Evolutionary conservation across 2,113 vertebrate genomes (phyloP), one percentile per base, ranked within the genome.

Genomic region (Geococcyx californianus): DNA sequence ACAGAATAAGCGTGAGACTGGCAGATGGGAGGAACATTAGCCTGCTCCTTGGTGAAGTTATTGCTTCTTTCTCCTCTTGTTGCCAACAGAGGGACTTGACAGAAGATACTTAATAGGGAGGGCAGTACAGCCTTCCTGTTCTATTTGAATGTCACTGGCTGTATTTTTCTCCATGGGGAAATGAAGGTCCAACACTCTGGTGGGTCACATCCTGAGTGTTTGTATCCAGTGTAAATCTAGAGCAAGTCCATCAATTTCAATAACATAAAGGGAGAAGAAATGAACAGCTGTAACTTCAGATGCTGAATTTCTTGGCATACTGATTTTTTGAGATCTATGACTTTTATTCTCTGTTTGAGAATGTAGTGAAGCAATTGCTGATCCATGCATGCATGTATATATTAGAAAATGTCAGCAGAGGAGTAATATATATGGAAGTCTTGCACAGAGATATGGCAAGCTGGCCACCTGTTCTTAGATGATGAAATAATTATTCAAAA

Each of bases 211-310:
- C 26, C 38, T 28, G 54, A 69, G 24, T 60, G 59, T 54, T 83
- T 83, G 52, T 34, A 52, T 92, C 76, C 77, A 51, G 6, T 54
- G 58, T 68, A 75, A 75, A 86, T 69, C 47, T 25, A 90, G 44
- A 89, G 83, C 69, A 84, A 72, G 38, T 75, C 72, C 31, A 26
- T 72, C 66, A 60, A 19, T 40, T 89, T 90, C 40, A 56, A 0
- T 55, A 75, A 52, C 45, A 55, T 54, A 68, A 8, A 74, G 75
- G 63, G 52, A 29, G 25, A 13, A 80, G 18, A 62, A 88, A 64
- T 19, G n/a, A 93, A 25, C 76, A 89, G 83, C 92, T 96, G 84
- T 93, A 66, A 64, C 80, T 84, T 94, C 77, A 81, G 73, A 78
- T 82, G 73, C 69, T 82, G 77, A 58, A 24, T 82, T 90, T 92